These are phyloP conservation scores for Halcyon senegalensis DNA, from an alignment of 2,113 vertebrate species.

Conservation along the genomic window DNA sequence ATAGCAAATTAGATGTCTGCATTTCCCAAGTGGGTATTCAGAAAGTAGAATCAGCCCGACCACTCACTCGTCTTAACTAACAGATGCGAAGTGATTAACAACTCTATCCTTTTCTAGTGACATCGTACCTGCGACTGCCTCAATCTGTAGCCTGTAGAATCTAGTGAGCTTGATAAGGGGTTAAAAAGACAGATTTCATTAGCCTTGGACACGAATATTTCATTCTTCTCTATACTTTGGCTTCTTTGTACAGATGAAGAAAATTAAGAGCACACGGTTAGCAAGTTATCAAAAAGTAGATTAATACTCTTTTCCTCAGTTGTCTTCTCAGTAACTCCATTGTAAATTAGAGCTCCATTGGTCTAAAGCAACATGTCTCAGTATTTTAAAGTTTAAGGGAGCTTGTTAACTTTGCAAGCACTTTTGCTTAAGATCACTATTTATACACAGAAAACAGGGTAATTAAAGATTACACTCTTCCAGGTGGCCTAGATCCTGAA, in stretches of 20 bases:
- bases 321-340: background rate
- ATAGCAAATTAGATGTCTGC: background rate
- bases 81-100: background rate
- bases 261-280: background rate
- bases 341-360: background rate
- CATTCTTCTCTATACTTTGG: background rate
- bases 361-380: background rate
- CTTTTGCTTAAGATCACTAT: background rate
- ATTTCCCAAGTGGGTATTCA: background rate
- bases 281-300: background rate
- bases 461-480: background rate
- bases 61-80: background rate
- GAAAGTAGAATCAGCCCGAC: background rate
- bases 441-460: background rate
- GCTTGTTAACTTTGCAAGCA: background rate
- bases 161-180: background rate
- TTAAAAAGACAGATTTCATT: background rate
- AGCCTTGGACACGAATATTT: background rate
- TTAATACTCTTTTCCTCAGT: background rate
- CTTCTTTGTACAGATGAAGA: background rate
- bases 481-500: background rate
- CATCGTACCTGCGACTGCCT: background rate
- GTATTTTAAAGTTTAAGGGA: background rate
- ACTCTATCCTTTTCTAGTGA: background rate
- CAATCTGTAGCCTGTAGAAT: background rate